Conservation (phyloP, 1,140 invertebrate genomes). For the Drosophila auraria region DNA sequence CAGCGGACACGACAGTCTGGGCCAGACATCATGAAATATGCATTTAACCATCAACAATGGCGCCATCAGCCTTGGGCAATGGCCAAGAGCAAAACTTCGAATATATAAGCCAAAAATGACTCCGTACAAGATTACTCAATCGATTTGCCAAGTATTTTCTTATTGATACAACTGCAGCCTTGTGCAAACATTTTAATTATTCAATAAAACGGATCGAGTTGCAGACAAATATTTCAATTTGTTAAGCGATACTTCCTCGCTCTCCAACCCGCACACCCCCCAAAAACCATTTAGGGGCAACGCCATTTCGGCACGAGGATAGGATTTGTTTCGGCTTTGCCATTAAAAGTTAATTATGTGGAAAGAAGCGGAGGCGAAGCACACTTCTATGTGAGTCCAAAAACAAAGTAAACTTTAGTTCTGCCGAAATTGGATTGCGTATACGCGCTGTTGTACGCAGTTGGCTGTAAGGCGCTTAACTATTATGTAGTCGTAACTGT, state of each 20-base stretch:
- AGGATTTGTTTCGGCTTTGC: conserved; percentile 54
- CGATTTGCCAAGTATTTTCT: conserved; percentile 17
- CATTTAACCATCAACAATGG: conserved; percentile 65
- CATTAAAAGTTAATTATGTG: conserved; percentile 77
- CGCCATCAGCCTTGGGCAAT: conserved; percentile 32
- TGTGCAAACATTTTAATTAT: conserved; percentile 25
- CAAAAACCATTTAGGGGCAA: conserved; percentile 42
- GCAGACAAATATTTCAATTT: conserved; percentile 15
- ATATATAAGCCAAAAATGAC: conserved; percentile 23
- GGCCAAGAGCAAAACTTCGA: conserved; percentile 26
- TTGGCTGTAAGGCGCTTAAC: conserved; percentile 68
- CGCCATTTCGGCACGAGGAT: conserved; percentile 30
- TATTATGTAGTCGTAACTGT: conserved; percentile 44
- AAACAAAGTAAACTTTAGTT: conserved; percentile 52
- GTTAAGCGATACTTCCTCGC: neutral
- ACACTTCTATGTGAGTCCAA: conserved; percentile 15
- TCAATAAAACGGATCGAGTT: conserved; percentile 25
- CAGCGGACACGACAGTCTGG: conserved; percentile 36
- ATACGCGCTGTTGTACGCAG: conserved; percentile 69
- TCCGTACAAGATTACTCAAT: conserved; percentile 22
- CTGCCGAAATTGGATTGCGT: conserved; percentile 75
- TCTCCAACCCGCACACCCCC: neutral
- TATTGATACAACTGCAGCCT: neutral
- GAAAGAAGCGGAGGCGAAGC: conserved; percentile 42
- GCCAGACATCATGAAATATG: conserved; percentile 67